Base-by-base conservation (phyloP, 2,797 vertebrate genomes). In the Thalassophryne amazonica region DNA sequence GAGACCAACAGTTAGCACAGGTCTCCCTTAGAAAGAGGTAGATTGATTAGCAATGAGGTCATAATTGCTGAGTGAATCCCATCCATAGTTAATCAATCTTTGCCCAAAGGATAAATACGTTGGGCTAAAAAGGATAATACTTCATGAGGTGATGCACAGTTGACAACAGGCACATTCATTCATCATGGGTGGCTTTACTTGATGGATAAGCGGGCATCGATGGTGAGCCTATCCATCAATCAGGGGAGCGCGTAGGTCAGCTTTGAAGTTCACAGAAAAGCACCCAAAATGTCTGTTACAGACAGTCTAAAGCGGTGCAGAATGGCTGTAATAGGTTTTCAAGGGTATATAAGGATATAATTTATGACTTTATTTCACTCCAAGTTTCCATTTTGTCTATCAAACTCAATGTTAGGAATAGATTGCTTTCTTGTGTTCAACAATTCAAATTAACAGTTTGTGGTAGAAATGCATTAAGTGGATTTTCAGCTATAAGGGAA, bases 141-240 rank as follows among this genome's bases (percentile, higher is more conserved):
- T 81, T 89, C 78, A 84, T 77, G 66, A 82, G 85, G 84, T 88
- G 88, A 90, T 89, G 89, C 88, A 88, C 80, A 75, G 71, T 76
- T 84, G 88, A 91, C 90, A 88, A 84, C 88, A 88, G 86, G 88
- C 86, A 82, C 83, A 73, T 86, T 86, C 89, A 90, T 91, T 89
- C 84, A 90, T 91, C 87, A 87, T 23, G 40, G 66, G 73, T 55
- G 76, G 79, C 70, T 82, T 79, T 80, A 49, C 69, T 74, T 90
- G 89, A 90, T 89, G 86, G 88, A 91, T 89, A 86, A 75, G 76
- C 81, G 60, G 81, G 76, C 77, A 60, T 84, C 85, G 72, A 63
- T 71, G 85, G 65, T 60, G 76, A 62, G 70, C 33, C 74, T 7
- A 70, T 83, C 81, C 84, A 88, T 90, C 88, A 81, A 71, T 83